Evolutionary conservation across 2,888 invertebrate species (phyloP).

Genomic region (Amphipyra berbera): DNA sequence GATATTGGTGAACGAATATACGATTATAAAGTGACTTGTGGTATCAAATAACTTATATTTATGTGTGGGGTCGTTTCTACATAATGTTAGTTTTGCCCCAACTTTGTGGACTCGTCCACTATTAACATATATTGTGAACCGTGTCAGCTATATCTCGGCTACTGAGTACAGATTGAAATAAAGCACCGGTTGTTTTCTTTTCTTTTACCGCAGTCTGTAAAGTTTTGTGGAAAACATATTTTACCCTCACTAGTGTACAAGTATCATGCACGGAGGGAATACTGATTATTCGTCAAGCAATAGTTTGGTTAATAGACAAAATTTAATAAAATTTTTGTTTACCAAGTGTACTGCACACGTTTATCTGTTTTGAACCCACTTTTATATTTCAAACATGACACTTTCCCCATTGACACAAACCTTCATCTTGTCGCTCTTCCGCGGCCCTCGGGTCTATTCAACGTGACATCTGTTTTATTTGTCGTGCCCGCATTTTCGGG

Average conservation of each 20-base stretch:
- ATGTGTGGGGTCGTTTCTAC: slow-evolving; percentile 16
- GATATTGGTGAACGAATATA: slow-evolving; percentile 31
- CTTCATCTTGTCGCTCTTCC: slow-evolving; percentile 2
- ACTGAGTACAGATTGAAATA: background rate
- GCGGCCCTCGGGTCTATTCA: slow-evolving; percentile 14
- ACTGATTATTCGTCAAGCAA: too few species aligned
- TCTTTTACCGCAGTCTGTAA: background rate
- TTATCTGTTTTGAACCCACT: background rate
- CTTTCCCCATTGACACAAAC: background rate
- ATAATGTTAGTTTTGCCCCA: background rate
- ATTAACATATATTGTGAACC: background rate
- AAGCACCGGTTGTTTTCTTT: background rate
- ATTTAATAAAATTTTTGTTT: too few species aligned
- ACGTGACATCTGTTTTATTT: slow-evolving; percentile 22
- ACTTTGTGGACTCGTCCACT: too few species aligned
- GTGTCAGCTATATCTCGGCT: background rate
- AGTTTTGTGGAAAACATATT: background rate
- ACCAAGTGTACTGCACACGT: too few species aligned
- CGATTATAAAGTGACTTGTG: slow-evolving; percentile 31
- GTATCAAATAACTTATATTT: slow-evolving; percentile 28
- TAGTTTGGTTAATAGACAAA: too few species aligned
- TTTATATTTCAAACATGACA: background rate
- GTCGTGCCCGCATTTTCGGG: slow-evolving; percentile 13
- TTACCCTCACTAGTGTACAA: background rate
- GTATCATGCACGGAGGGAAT: too few species aligned